phyloP scores from a whole-genome alignment of 2,888 invertebrate genomes.

The Ormyrus rosae region DNA sequence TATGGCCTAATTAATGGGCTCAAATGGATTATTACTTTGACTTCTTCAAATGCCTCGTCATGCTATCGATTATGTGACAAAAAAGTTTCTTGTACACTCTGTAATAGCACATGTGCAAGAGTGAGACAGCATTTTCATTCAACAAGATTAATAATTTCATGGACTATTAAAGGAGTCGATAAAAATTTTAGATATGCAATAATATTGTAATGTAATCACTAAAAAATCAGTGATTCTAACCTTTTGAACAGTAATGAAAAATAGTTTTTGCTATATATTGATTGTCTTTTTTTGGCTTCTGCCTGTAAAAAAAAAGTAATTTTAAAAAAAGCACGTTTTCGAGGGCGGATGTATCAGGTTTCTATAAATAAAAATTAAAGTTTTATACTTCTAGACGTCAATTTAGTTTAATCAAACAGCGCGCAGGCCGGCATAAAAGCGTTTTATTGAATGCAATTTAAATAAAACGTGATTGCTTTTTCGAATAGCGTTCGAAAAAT shows the following conservation, averaged over 20 bases:
- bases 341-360: no score
- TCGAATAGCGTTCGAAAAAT: no score
- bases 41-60: constrained; percentile 39
- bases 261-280: no score
- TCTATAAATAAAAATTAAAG: no score
- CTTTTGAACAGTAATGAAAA: no score
- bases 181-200: constrained; percentile 6
- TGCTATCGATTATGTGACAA: constrained; percentile 50
- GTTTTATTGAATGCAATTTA: background rate
- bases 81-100: constrained; percentile 35
- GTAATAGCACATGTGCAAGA: constrained; percentile 26
- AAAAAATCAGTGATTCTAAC: no score
- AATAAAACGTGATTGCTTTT: background rate
- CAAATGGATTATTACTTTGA: constrained; percentile 39
- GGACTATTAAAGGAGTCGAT: constrained; percentile 41
- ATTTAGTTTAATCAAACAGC: background rate
- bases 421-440: background rate
- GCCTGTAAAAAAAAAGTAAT: background rate
- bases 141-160: constrained; percentile 50
- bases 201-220: no score
- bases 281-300: no score
- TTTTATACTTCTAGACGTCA: background rate
- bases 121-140: constrained; percentile 48
- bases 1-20: constrained; percentile 50
- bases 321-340: background rate